Base-by-base conservation (phyloP, 2,797 vertebrate genomes). In the Anguilla obscura region DNA sequence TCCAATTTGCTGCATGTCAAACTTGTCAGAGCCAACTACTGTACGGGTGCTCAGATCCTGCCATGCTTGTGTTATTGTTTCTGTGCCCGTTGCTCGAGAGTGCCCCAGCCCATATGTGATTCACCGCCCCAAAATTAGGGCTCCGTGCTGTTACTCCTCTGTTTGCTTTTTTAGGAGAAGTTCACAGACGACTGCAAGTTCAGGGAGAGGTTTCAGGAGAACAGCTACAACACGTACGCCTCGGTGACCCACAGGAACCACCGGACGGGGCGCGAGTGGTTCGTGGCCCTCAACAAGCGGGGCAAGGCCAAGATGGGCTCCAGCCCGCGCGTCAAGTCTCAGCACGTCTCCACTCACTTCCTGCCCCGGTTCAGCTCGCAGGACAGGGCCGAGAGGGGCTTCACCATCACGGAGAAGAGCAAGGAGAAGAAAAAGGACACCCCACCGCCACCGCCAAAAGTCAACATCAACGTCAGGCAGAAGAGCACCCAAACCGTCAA, bases 211-310 rank as follows among this genome's bases (percentile, higher is more conserved):
- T 99, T 99, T 95, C 98, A 99, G 93, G 98, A 99, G 95, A 99
- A 99, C 96, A 98, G 98, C 94, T 99, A 99, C 93, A 99, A 99
- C 94, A 99, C 98, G 0, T 99, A 99, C 0, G 97, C 98, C 86
- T 99, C 98, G 0, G 96, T 97, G 0, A 92, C 96, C 79, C 96
- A 99, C 93, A 95, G 93, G 93, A 97, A 97, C 92, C 96, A 94
- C 0, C 93, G 96, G 88, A 97, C 96, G 0, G 97, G 97, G 0
- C 95, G 98, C 0, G 96, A 97, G 86, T 99, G 98, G 98, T 99
- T 97, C 0, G 97, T 99, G 95, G 98, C 98, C 0, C 96, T 99
- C 90, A 99, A 99, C 91, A 99, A 99, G 91, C 92, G 97, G 45
- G 98, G 98, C 1, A 99, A 98, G 87, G 98, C 98, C 2, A 99